These are phyloP conservation scores for Rhinolophus ferrumequinum DNA, from an alignment of 2,113 vertebrate genomes.

Conservation along the genomic window DNA sequence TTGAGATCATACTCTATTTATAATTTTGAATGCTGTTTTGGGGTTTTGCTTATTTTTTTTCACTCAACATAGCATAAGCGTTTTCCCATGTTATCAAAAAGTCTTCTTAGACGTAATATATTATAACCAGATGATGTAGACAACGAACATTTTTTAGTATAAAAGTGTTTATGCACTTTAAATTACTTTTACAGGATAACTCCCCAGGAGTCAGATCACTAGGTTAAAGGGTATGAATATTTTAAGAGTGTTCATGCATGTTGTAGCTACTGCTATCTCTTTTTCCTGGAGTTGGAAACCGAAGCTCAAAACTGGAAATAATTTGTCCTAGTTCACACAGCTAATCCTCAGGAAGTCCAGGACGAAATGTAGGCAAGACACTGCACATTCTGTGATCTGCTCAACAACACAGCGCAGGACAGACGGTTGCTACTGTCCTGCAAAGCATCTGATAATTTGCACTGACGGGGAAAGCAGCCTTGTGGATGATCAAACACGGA, in stretches of 20 bases:
- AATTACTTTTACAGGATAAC: not conserved
- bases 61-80: not conserved
- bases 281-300: not conserved
- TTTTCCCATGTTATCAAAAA: not conserved
- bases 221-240: not conserved
- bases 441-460: not conserved
- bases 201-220: not conserved
- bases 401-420: not conserved
- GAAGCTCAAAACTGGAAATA: not conserved
- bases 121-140: not conserved
- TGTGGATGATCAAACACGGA: not conserved
- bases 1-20: not conserved
- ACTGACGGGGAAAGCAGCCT: not conserved
- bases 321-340: not conserved
- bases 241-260: not conserved
- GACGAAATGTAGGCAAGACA: not conserved
- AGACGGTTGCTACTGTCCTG: not conserved
- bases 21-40: not conserved
- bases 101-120: not conserved
- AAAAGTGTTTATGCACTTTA: not conserved
- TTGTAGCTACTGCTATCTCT: not conserved
- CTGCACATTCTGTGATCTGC: not conserved
- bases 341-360: not conserved
- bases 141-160: not conserved
- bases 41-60: not conserved